Conservation (phyloP, 2,797 vertebrate genomes). For the Limnodromus scolopaceus region DNA sequence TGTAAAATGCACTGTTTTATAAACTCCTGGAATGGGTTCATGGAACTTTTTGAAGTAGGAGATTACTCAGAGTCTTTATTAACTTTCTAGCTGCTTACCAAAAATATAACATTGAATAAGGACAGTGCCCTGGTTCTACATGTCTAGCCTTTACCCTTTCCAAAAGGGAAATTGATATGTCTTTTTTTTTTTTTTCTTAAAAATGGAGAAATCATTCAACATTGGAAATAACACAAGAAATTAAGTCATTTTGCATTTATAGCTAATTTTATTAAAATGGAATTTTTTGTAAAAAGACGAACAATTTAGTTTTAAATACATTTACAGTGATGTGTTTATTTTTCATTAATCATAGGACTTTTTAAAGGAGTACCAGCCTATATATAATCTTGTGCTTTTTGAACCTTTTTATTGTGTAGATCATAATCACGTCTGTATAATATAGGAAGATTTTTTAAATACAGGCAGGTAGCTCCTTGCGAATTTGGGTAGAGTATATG, state of each 20-base stretch:
- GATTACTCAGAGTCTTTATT: conserved; percentile 46
- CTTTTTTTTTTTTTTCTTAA: not conserved
- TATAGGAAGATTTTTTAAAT: not conserved
- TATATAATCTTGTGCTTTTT: not conserved
- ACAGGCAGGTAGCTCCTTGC: not conserved
- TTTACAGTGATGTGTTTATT: not conserved
- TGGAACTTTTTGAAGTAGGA: conserved; percentile 23
- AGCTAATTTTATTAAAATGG: not conserved
- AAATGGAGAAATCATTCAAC: not conserved
- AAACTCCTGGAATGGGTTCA: conserved; percentile 66
- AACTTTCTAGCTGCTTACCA: conserved; percentile 33
- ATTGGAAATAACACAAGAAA: not conserved
- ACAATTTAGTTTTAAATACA: not conserved
- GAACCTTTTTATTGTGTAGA: not conserved
- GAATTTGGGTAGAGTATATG: not conserved
- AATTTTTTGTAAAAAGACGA: not conserved
- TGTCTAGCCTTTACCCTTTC: not conserved
- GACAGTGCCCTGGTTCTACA: not conserved
- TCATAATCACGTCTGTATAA: not conserved
- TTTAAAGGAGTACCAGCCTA: not conserved
- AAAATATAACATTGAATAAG: conserved; percentile 8
- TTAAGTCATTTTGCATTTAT: not conserved
- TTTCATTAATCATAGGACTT: not conserved
- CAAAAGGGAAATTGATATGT: not conserved
- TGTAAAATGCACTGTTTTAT: conserved; percentile 46